Base-by-base conservation (phyloP, 1,140 invertebrate genomes). In the Nephila pilipes region DNA sequence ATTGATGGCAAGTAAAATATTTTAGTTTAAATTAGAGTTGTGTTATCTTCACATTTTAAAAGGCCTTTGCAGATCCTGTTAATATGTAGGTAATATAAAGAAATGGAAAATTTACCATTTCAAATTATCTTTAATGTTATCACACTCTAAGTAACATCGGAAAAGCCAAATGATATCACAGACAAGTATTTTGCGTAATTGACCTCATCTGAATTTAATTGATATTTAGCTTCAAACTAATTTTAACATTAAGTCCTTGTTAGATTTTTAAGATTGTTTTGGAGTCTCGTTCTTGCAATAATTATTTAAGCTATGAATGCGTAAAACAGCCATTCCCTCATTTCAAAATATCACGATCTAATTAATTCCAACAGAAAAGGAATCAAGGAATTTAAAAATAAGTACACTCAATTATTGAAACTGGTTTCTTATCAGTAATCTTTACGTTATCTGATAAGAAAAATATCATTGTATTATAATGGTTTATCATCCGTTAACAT, bases 171-270 rank as follows among this genome's bases (percentile, higher is more conserved):
- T 38, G 46, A 54, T n/a, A n/a, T 81, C n/a, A 2, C 79, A 46
- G 36, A 54, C 79, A 81, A 79, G 79, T 25, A 46, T 83, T 83
- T 83, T n/a, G 16, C 80, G 54, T 83, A 83, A 83, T 83, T 55
- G 38, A n/a, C 8, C 22, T 55, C 80, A 16, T 54, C 22, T 22
- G 1, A 54, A 29, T 83, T 83, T 83, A 83, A 55, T n/a, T 83
- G 80, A 83, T 83, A 83, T 54, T 55, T 83, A 83, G 38, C 46
- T 2, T 29, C 14, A 12, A 83, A 29, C 8, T 83, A 25, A 80
- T 5, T 80, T 80, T 80, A 65, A n/a, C 38, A 25, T 6, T 4
- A 0, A 3, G 14, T 18, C 2, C 29, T 29, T 29, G 18, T 75
- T 36, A 75, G 1, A 36, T 75, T 75, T 75, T 75, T 36, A 25